A percentile compares a stretch with the other conserved stretches of the same genome.
Conservation (phyloP, 2,113 vertebrate genomes). For the Saguinus imperator region DNA sequence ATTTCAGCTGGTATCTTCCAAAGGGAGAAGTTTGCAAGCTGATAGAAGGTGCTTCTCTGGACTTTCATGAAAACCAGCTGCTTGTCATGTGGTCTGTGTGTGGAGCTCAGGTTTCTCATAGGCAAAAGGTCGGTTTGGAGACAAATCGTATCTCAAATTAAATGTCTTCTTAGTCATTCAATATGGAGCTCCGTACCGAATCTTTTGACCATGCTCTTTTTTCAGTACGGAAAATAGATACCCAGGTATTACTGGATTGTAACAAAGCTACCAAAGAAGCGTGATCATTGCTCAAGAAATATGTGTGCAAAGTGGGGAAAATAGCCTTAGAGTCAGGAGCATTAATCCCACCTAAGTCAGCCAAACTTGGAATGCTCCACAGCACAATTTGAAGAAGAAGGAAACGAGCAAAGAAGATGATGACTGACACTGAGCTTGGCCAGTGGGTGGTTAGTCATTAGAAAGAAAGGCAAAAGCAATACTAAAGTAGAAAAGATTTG, state of each 20-base stretch:
- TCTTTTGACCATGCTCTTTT: background rate
- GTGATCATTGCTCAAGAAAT: background rate
- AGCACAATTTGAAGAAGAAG: background rate
- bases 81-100: no score
- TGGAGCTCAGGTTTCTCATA: background rate
- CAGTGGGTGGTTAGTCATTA: background rate
- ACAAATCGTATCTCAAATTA: background rate
- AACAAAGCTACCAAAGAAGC: background rate
- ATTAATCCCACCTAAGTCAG: background rate
- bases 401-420: background rate
- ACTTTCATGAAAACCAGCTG: background rate
- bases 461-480: background rate
- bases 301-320: background rate
- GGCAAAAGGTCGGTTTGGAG: background rate
- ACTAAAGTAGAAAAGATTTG: background rate
- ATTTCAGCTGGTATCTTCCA: background rate
- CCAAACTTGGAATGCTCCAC: rapidly evolving
- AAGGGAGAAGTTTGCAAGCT: background rate
- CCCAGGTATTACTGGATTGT: background rate
- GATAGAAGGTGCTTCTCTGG: background rate
- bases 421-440: background rate
- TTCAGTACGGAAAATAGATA: background rate
- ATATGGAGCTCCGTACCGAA: background rate
- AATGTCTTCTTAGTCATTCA: background rate
- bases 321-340: background rate